Percentiles rank a stretch among this genome's conserved stretches.
Evolutionary conservation across 2,797 vertebrate species (phyloP).

Genomic region (Phrynocephalus vlangalii): DNA sequence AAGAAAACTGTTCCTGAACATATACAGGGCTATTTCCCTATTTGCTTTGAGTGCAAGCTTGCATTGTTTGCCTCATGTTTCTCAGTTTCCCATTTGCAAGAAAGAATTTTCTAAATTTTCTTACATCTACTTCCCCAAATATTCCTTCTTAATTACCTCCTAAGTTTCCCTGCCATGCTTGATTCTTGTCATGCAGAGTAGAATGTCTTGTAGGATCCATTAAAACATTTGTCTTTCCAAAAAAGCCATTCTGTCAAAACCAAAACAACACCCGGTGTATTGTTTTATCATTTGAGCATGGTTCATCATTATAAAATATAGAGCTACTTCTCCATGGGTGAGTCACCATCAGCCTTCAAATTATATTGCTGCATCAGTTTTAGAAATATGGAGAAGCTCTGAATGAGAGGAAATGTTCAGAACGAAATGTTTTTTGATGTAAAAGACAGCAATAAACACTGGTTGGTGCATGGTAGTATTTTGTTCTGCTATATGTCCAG

Average conservation of each 20-base stretch:
- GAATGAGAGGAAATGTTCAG: conserved; percentile 19
- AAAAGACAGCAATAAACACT: conserved; percentile 57
- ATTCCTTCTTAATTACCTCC: not conserved
- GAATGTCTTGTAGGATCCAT: not conserved
- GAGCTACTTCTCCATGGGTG: not conserved
- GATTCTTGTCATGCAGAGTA: not conserved
- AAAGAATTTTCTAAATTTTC: not conserved
- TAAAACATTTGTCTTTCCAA: not conserved
- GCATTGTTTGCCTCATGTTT: not conserved
- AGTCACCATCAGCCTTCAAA: not conserved
- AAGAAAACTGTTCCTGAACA: too few relatives aligned
- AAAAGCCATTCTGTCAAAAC: not conserved
- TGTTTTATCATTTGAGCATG: not conserved
- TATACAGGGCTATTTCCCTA: not conserved
- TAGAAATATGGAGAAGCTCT: not conserved
- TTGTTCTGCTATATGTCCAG: conserved; percentile 66
- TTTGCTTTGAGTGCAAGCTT: not conserved
- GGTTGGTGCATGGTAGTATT: conserved; percentile 54
- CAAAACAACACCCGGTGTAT: not conserved
- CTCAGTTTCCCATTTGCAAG: not conserved
- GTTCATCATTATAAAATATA: not conserved
- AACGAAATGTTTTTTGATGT: conserved; percentile 16
- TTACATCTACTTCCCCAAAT: not conserved
- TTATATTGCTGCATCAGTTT: not conserved
- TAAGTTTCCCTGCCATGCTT: not conserved